A percentile compares a stretch with the other conserved stretches of the same genome.
These are phyloP conservation scores for Zosterops borbonicus DNA, from an alignment of 2,113 vertebrate species.

Conservation along the genomic window DNA sequence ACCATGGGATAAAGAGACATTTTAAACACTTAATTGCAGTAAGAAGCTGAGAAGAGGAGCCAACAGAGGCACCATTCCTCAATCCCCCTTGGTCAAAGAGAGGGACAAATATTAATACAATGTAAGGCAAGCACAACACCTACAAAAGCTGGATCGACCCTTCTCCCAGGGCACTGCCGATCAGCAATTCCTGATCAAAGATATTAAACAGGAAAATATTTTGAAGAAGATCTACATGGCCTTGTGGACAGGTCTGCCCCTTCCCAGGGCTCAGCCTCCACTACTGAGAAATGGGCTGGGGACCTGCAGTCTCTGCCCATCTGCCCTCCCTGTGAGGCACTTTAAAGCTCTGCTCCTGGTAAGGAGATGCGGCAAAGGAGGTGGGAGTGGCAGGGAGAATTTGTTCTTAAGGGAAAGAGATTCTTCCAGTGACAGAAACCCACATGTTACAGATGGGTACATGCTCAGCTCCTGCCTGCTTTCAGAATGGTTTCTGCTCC, in stretches of 20 bases:
- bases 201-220: neutral
- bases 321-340: neutral
- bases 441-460: rapidly evolving
- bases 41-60: neutral
- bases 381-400: neutral
- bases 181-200: neutral
- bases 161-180: neutral
- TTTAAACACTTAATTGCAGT: constrained; percentile 23
- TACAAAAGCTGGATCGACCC: rapidly evolving
- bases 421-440: neutral
- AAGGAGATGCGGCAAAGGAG: neutral
- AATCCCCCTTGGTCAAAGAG: neutral
- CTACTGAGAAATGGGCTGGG: neutral
- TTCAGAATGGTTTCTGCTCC: neutral
- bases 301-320: neutral
- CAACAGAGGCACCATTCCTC: neutral
- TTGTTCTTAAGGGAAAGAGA: neutral
- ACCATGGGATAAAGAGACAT: neutral
- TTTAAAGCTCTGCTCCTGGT: neutral
- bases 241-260: neutral
- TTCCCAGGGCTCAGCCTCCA: neutral
- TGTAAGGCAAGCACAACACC: rapidly evolving
- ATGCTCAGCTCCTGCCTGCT: neutral
- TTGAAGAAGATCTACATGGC: neutral
- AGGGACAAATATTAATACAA: neutral